Base-by-base conservation (phyloP, 2,888 invertebrate species). In the Campoplex capitator region DNA sequence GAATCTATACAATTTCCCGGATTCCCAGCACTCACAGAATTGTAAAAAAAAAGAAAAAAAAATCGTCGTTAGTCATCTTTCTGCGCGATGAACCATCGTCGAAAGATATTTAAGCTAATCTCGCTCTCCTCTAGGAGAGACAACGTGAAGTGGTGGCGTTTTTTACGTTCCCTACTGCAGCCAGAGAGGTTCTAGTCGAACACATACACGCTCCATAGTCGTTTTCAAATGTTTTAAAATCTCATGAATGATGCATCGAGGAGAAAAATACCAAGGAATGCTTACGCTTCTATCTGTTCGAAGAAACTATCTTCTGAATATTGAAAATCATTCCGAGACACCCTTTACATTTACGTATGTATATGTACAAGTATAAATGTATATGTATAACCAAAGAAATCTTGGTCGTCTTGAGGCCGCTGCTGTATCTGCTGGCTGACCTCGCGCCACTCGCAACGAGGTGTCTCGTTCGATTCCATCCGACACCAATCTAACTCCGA, bases 401-500 rank as follows among this genome's bases (percentile, higher is more conserved):
- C 86, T 56, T 45, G 62, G 62, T 73, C 48, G 77, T 78, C 74
- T 75, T 68, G 70, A 74, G 83, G 42, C 45, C 82, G 70, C 84
- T 81, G 80, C 75, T 68, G 65, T 76, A 70, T 81, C 83, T 74
- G 77, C 70, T 78, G 71, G 87, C 75, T 82, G 85, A 88, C 85
- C 87, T 76, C 88, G 77, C 78, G 88, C 74, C 84, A 76, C 78
- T 79, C 88, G 89, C 91, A 92, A 93, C 92, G 91, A 92, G 92
- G 92, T 93, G 93, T 93, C 93, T 92, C 92, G 91, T 92, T 92
- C 93, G 92, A 93, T 93, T 93, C 90, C 91, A 90, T 86, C 92
- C 92, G 92, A 93, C 93, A 92, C 92, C 92, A 90, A 93, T 93
- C 93, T 91, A 89, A 89, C 90, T 85, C 85, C 90, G 91, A 92